These are phyloP conservation scores for Abrostola triplasia DNA, from an alignment of 2,888 invertebrate genomes.

Conservation along the genomic window DNA sequence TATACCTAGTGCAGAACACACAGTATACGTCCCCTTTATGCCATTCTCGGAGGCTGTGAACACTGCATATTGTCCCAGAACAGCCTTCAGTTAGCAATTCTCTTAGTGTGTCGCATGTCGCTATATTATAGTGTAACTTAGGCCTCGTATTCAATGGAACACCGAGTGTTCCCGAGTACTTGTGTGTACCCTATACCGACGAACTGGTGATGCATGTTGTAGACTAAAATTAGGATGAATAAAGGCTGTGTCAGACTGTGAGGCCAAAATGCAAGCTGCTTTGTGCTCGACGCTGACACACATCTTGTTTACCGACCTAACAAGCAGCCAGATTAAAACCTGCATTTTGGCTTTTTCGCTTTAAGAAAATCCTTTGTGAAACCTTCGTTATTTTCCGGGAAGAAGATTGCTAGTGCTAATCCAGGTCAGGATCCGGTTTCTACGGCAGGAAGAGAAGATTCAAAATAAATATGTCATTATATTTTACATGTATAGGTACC, in stretches of 20 bases:
- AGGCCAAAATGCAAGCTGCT: too few relatives aligned
- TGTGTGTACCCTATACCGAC: too few relatives aligned
- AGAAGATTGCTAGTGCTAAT: not conserved
- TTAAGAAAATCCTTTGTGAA: not conserved
- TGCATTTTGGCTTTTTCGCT: not conserved
- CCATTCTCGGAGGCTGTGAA: conserved; percentile 15
- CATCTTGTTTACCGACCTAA: not conserved
- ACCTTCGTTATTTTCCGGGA: not conserved
- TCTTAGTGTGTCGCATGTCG: conserved; percentile 13
- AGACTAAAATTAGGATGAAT: too few relatives aligned
- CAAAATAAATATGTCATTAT: not conserved
- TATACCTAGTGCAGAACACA: not conserved
- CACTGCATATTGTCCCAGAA: conserved; percentile 19
- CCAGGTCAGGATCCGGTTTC: not conserved
- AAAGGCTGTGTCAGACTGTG: too few relatives aligned
- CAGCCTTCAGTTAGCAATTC: conserved; percentile 18
- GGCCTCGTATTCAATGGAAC: conserved; percentile 7
- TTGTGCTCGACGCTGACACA: too few relatives aligned
- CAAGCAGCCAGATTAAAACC: not conserved
- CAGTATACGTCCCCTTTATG: conserved; percentile 9
- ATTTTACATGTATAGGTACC: not conserved
- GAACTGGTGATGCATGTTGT: too few relatives aligned
- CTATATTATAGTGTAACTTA: conserved; percentile 5
- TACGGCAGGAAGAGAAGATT: too few relatives aligned
- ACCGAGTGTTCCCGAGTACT: too few relatives aligned